phyloP scores from a whole-genome alignment of 2,113 vertebrate genomes.

The Crotalus tigris region DNA sequence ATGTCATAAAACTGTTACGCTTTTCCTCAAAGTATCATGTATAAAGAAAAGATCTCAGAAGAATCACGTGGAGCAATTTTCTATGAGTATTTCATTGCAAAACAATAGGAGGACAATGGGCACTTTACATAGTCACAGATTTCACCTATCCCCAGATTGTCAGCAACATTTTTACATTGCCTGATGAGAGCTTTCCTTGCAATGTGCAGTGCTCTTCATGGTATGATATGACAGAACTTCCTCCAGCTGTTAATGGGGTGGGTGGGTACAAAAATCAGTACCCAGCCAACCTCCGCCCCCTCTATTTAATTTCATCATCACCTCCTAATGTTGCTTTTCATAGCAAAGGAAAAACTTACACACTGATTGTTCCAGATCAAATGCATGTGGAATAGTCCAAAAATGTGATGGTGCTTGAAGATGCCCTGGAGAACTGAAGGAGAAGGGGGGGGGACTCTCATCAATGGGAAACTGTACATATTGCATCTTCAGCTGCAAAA shows the following conservation, averaged over 20 bases:
- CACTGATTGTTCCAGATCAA: background rate
- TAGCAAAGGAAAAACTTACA: background rate
- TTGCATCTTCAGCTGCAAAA: background rate
- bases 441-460: background rate
- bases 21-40: background rate
- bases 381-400: background rate
- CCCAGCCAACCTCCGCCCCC: background rate
- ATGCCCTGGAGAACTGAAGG: background rate
- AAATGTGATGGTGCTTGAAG: background rate
- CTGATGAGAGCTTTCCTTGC: background rate
- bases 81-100: background rate
- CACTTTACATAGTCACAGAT: background rate
- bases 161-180: background rate
- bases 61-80: background rate
- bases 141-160: background rate
- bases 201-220: background rate
- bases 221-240: background rate
- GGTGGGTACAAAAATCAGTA: background rate
- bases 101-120: background rate
- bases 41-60: background rate
- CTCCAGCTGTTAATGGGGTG: background rate
- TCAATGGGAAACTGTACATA: background rate
- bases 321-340: background rate
- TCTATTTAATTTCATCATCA: background rate
- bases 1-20: background rate